Conservation (phyloP, 2,797 vertebrate species). For the Neosilurus mollespiculum region DNA sequence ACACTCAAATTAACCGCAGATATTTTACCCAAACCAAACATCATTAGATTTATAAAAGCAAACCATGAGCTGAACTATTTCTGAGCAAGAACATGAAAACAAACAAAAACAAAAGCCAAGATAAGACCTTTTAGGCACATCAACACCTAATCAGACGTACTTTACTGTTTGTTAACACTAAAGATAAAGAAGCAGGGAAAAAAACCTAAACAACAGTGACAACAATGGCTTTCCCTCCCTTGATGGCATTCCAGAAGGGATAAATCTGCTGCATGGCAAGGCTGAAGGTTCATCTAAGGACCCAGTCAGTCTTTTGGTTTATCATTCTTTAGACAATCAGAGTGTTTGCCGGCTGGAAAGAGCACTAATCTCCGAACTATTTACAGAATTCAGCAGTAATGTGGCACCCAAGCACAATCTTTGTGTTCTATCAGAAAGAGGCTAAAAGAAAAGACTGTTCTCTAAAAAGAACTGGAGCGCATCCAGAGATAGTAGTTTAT, state of each 20-base stretch:
- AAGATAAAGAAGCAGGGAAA: not conserved
- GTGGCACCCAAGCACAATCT: conserved; percentile 31
- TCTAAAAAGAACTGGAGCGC: conserved; percentile 28
- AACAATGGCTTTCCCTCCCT: not conserved
- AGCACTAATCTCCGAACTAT: conserved; percentile 40
- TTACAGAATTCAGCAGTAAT: conserved; percentile 45
- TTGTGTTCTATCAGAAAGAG: conserved; percentile 9
- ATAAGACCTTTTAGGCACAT: conserved; percentile 5
- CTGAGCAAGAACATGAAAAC: conserved; percentile 14
- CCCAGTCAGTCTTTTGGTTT: conserved; percentile 35
- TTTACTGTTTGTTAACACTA: conserved; percentile 12
- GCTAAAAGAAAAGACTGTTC: conserved; percentile 33
- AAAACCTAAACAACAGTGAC: not conserved
- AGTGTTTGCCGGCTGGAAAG: conserved; percentile 43
- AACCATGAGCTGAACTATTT: not conserved
- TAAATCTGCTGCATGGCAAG: conserved; percentile 45
- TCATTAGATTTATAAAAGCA: not conserved
- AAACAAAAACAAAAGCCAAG: conserved; percentile 12
- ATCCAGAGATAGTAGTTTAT: not conserved
- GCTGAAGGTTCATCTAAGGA: conserved; percentile 19
- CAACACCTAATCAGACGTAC: conserved; percentile 19
- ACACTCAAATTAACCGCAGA: not conserved
- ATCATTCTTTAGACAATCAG: conserved; percentile 31
- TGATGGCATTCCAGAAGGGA: not conserved
- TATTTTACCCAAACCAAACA: not conserved